phyloP scores from a whole-genome alignment of 2,888 invertebrate genomes.

The Eutolmus rufibarbis region DNA sequence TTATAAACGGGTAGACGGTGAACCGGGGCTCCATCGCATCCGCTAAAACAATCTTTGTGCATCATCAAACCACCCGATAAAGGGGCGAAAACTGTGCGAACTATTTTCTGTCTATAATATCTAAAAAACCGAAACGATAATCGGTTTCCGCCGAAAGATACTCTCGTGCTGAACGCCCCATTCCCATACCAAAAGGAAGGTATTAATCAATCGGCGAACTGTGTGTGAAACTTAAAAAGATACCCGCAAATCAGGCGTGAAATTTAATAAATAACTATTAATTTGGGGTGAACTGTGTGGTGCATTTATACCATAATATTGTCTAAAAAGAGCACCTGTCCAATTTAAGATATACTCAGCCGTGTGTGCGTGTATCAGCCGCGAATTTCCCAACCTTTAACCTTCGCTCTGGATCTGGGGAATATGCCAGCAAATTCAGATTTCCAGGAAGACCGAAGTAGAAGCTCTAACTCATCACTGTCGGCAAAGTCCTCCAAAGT shows the following conservation, averaged over 20 bases:
- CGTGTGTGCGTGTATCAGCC: neutral
- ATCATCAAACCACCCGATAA: neutral
- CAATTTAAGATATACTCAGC: neutral
- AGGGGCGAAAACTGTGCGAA: neutral
- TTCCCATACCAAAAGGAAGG: no score
- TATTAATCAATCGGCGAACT: neutral
- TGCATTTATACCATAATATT: neutral
- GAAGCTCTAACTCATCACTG: slow-evolving; percentile 37
- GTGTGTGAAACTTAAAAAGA: neutral
- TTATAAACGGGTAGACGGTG: neutral
- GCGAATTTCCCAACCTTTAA: neutral
- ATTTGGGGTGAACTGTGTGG: neutral
- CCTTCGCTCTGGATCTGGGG: neutral
- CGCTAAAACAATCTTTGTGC: neutral
- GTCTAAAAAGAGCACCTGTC: neutral
- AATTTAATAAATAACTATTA: neutral
- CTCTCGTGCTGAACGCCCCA: neutral
- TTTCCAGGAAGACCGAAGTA: slow-evolving; percentile 40
- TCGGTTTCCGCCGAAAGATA: neutral
- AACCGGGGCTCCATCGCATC: neutral
- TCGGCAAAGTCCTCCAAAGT: slow-evolving; percentile 37
- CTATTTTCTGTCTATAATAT: neutral
- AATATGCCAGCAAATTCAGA: slow-evolving; percentile 41
- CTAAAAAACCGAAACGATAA: neutral
- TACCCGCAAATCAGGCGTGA: neutral